Evolutionary conservation across 2,888 invertebrate species (phyloP), one percentile per base, ranked within the genome.

Genomic region (Diachrysia chrysitis): DNA sequence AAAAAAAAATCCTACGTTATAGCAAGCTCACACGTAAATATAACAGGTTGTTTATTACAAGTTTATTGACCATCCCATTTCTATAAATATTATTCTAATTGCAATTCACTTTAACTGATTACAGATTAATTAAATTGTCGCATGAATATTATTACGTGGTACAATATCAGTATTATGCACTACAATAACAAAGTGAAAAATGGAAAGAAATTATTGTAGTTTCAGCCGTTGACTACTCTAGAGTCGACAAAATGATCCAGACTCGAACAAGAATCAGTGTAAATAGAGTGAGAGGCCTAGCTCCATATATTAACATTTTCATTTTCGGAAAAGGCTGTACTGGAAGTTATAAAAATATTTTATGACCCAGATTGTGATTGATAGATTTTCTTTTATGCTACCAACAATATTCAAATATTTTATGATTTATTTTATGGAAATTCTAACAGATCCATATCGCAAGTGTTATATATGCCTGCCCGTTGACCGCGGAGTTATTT

Each of bases 371-470:
- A 0, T 51, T 21, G 10, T 19, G 48, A 21, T 37, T 37, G 37
- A 14, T 37, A 48, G 0, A 48, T 19, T 51, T 51, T 21, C 1
- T 12, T 19, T 17, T 51, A 14, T 51, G 19, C 5, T 42, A 14
- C 42, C 2, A 51, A 21, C 21, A 48, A 9, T 19, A 17, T 51
- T 12, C 12, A 10, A 10, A 21, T 21, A 51, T 21, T 51, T 21
- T 51, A 51, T 21, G 21, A 21, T 12, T 51, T 51, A 51, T 51
- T 51, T 51, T 10, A 51, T 51, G 10, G 48, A 51, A 51, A 21
- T 19, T 12, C 4, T 51, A 14, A 51, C 48, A 21, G 48, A 51
- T 51, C 19, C 10, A 51, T 21, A 12, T 6, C 19, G 3, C 48
- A 19, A 12, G 19, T 10, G 21, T 19, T 51, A 51, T 21, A 12